Evolutionary conservation across 1,140 invertebrate genomes (phyloP).

Genomic region (Macrobrachium rosenbergii): DNA sequence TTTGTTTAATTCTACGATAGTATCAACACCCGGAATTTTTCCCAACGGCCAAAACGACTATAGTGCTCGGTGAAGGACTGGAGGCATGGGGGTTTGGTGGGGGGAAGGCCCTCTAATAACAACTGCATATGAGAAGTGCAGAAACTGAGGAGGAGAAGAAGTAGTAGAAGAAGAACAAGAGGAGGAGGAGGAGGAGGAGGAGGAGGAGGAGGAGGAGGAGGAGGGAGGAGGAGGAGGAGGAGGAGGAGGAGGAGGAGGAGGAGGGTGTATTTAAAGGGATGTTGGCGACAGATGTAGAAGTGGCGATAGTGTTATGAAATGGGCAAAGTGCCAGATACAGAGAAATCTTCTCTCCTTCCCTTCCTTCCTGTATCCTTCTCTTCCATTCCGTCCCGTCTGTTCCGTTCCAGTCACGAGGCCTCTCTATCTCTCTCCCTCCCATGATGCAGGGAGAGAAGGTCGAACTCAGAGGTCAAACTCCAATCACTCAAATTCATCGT

Average conservation of each 20-base stretch:
- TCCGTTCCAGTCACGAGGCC: too few species aligned
- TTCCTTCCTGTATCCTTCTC: not conserved
- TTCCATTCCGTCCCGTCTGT: not conserved
- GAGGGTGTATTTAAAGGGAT: not conserved
- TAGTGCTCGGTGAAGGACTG: too few species aligned
- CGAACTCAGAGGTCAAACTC: too few species aligned
- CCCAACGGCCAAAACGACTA: not conserved
- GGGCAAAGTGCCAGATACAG: conserved; percentile 6
- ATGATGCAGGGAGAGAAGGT: not conserved
- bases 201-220: not conserved
- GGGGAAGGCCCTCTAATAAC: not conserved
- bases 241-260: not conserved
- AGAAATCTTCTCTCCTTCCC: not conserved
- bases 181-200: not conserved
- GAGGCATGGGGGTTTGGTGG: not conserved
- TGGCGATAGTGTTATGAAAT: not conserved
- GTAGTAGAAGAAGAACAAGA: too few species aligned
- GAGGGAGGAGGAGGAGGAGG: not conserved
- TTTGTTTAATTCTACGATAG: too few species aligned
- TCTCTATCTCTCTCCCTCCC: not conserved
- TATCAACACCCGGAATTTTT: too few species aligned
- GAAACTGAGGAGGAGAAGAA: not conserved
- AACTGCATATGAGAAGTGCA: not conserved
- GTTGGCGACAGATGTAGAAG: not conserved
- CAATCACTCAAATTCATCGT: too few species aligned